Evolutionary conservation across 2,888 invertebrate species (phyloP).

Genomic region (Acleris literana): DNA sequence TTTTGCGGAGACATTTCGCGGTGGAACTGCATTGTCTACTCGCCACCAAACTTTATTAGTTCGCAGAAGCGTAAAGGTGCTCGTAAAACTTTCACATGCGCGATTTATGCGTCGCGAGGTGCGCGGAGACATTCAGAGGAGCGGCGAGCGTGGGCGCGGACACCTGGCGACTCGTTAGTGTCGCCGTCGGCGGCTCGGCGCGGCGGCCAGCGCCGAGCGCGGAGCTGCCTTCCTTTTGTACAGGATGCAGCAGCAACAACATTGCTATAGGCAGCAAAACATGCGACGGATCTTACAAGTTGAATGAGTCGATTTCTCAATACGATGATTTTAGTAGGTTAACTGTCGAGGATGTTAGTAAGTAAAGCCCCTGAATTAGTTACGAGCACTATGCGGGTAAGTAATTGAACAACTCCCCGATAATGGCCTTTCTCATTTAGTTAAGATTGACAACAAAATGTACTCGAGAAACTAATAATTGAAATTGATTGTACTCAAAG

Average conservation of each 20-base stretch:
- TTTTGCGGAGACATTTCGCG: constrained; percentile 70
- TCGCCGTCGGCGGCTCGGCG: constrained; percentile 56
- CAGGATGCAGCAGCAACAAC: constrained; percentile 12
- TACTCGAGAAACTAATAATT: constrained; percentile 47
- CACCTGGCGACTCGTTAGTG: constrained; percentile 81
- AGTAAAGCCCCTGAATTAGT: constrained; percentile 62
- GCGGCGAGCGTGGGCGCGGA: constrained; percentile 75
- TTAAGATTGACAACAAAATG: constrained; percentile 47
- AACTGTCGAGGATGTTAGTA: constrained; percentile 21
- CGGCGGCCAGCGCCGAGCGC: constrained; percentile 25
- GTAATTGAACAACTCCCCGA: constrained; percentile 70
- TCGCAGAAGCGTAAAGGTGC: constrained; percentile 77
- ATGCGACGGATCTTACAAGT: too few relatives aligned
- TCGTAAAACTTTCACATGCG: constrained; percentile 82
- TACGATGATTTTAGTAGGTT: neutral
- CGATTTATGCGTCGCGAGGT: constrained; percentile 73
- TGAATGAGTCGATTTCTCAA: too few relatives aligned
- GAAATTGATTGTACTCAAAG: constrained; percentile 38
- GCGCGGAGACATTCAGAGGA: constrained; percentile 74
- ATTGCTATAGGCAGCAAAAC: neutral
- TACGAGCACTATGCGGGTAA: constrained; percentile 67
- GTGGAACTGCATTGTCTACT: constrained; percentile 72
- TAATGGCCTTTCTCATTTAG: constrained; percentile 57
- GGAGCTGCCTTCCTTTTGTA: constrained; percentile 29
- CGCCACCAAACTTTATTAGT: constrained; percentile 65